phyloP scores from a whole-genome alignment of 2,797 vertebrate genomes.

The Labeo calbasu region DNA sequence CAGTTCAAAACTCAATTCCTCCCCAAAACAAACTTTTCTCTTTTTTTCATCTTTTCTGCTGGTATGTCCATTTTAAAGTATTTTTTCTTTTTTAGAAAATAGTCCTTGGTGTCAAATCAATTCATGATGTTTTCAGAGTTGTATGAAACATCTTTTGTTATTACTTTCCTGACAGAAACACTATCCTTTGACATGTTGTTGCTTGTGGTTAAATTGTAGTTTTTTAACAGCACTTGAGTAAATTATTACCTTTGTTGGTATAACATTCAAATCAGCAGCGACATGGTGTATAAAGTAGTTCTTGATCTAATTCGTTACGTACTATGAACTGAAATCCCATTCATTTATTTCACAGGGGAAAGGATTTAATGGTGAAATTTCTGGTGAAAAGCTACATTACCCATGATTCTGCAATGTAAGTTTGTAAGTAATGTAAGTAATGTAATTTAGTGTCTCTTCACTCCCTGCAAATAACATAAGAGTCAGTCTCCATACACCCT shows the following conservation, averaged over 20 bases:
- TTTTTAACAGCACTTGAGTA: background rate
- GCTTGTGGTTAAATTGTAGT: background rate
- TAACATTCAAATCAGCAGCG: background rate
- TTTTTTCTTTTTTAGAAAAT: background rate
- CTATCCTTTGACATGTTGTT: too few relatives aligned
- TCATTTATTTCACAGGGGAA: background rate
- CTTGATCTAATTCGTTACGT: background rate
- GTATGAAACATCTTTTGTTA: background rate
- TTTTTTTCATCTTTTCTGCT: background rate
- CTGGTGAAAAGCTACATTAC: background rate
- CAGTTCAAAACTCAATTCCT: background rate
- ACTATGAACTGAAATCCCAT: background rate
- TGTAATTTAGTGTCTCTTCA: too few relatives aligned
- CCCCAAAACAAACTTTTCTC: background rate
- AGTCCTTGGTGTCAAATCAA: background rate
- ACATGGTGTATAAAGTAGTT: background rate
- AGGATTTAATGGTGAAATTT: background rate
- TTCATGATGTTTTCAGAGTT: background rate
- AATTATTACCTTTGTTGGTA: background rate
- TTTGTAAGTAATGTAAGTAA: too few relatives aligned
- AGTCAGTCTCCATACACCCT: too few relatives aligned
- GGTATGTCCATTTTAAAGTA: background rate
- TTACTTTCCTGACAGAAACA: background rate
- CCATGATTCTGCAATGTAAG: background rate
- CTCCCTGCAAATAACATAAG: too few relatives aligned